Evolutionary conservation across 2,888 invertebrate genomes (phyloP).

Genomic region (Polia nebulosa): DNA sequence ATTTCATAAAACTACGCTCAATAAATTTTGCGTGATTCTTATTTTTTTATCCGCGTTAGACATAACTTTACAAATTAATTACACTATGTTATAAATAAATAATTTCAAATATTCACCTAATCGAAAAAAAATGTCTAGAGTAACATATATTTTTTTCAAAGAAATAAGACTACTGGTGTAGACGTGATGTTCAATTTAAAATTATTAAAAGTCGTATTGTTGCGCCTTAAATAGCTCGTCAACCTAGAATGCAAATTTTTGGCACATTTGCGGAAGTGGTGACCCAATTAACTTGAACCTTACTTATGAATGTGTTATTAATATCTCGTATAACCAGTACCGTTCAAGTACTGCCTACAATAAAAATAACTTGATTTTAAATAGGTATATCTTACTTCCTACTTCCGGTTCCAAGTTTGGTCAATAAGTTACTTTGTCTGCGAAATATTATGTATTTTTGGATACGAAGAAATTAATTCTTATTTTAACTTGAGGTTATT

Average conservation of each 20-base stretch:
- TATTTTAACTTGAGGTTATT: background rate
- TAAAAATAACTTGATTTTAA: conserved; percentile 12
- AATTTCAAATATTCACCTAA: too few species aligned
- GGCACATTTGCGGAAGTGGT: conserved; percentile 10
- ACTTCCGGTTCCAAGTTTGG: conserved; percentile 31
- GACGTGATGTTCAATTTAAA: too few species aligned
- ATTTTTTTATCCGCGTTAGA: too few species aligned
- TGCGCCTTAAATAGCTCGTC: too few species aligned
- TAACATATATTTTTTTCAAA: too few species aligned
- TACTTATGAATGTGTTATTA: background rate
- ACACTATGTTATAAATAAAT: too few species aligned
- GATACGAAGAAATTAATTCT: background rate
- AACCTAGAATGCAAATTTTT: conserved; percentile 30
- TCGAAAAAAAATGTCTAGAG: too few species aligned
- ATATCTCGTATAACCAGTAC: conserved; percentile 27
- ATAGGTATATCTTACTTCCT: conserved; percentile 20
- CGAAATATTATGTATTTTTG: conserved; percentile 7
- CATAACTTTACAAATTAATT: too few species aligned
- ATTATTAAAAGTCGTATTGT: too few species aligned
- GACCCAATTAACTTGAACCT: conserved; percentile 13
- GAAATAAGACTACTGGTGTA: too few species aligned
- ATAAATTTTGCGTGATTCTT: too few species aligned
- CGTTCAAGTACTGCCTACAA: conserved; percentile 4
- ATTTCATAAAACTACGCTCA: too few species aligned
- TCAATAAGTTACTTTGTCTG: background rate